phyloP scores from a whole-genome alignment of 2,113 vertebrate genomes.

The Coptodon bakossiorum region DNA sequence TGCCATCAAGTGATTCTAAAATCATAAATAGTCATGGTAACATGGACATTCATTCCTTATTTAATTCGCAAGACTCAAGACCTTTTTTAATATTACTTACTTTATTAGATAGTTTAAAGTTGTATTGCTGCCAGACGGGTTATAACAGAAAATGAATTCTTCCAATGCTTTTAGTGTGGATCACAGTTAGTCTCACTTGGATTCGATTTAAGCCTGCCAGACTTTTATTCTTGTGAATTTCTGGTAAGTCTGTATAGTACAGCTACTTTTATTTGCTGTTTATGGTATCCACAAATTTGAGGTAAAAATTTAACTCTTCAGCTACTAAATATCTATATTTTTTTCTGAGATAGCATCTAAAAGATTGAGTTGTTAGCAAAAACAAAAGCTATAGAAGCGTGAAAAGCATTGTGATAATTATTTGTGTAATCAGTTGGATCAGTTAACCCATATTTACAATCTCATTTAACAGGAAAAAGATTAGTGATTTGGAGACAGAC shows the following conservation, averaged over 20 bases:
- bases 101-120: background rate
- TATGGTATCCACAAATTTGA: fast-evolving
- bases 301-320: background rate
- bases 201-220: background rate
- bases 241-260: background rate
- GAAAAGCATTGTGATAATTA: background rate
- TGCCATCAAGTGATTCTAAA: background rate
- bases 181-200: background rate
- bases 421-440: background rate
- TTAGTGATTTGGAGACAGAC: too few relatives aligned
- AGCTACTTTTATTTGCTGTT: background rate
- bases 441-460: background rate
- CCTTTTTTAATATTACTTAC: background rate
- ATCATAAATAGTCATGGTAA: background rate
- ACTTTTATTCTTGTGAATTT: background rate
- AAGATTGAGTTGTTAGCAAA: background rate
- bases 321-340: background rate
- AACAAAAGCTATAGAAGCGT: background rate
- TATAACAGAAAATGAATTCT: fast-evolving
- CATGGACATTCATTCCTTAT: background rate
- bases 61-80: fast-evolving
- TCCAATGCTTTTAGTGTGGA: background rate
- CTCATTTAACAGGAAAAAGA: too few relatives aligned
- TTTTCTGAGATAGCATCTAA: background rate
- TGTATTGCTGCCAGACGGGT: background rate